phyloP scores from a whole-genome alignment of 2,797 vertebrate species.

The Enteromius treurensis region DNA sequence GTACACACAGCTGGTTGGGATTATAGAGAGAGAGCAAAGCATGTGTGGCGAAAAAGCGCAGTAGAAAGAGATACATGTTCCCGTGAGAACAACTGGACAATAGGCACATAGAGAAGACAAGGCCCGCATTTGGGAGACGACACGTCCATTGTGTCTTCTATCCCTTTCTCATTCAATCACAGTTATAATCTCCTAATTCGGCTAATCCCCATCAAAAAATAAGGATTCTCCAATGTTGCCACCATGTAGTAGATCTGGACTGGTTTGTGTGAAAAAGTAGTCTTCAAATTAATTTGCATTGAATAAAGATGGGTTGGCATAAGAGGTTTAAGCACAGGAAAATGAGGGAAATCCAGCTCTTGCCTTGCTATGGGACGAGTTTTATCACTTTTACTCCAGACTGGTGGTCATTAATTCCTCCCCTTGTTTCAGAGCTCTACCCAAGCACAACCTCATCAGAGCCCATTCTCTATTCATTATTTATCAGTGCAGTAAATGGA shows the following conservation, averaged over 20 bases:
- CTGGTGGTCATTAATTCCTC: slow-evolving; percentile 64
- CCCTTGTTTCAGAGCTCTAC: slow-evolving; percentile 58
- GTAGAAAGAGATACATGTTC: slow-evolving; percentile 26
- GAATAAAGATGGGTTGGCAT: slow-evolving; percentile 67
- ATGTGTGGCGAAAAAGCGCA: background rate
- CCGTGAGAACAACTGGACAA: slow-evolving; percentile 59
- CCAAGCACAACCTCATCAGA: slow-evolving; percentile 57
- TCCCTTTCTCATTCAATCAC: slow-evolving; percentile 38
- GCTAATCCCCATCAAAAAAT: slow-evolving; percentile 66
- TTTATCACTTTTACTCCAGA: slow-evolving; percentile 77
- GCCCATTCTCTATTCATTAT: slow-evolving; percentile 68
- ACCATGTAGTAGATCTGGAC: slow-evolving; percentile 15
- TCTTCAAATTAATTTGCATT: slow-evolving; percentile 74
- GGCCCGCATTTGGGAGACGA: slow-evolving; percentile 47
- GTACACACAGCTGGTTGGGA: slow-evolving; percentile 62
- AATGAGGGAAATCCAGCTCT: slow-evolving; percentile 56
- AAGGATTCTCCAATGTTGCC: slow-evolving; percentile 46
- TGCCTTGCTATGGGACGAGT: slow-evolving; percentile 46
- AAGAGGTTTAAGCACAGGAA: slow-evolving; percentile 66
- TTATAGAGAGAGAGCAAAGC: slow-evolving; percentile 54
- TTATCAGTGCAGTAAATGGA: slow-evolving; percentile 68
- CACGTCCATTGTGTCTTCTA: slow-evolving; percentile 13
- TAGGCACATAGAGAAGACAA: slow-evolving; percentile 59
- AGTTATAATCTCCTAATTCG: slow-evolving; percentile 58
- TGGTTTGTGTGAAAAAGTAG: slow-evolving; percentile 46